Base-by-base conservation (phyloP, 2,113 vertebrate species). In the human region DNA sequence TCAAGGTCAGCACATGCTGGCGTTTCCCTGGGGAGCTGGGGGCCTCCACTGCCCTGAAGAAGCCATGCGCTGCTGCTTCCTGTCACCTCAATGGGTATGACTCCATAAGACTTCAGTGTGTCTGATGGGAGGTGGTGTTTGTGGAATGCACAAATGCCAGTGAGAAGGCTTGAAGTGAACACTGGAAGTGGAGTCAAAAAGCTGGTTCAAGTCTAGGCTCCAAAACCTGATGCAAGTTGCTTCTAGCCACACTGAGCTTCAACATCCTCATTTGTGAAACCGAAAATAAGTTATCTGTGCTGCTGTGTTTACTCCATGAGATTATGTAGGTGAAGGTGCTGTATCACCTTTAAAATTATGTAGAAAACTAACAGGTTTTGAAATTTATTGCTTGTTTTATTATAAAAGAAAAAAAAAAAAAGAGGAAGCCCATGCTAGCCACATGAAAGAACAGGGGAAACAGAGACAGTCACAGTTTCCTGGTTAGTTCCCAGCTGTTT, bases 1-100 rank as follows among this genome's bases (percentile, higher is more conserved):
- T 96, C 96, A 95, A 95, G 95, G 95, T 97, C 96, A 92, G 40
- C 17, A 68, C 8, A 35, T 27, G 18, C 14, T 81, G 48, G 20
- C 32, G 13, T 61, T 76, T 86, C 87, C 43, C 57, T 3, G 0
- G 45, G n/a, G 68, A 80, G 32, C 1, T 0, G 14, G 94, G 84
- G 72, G 45, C 25, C 43, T 45, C 61, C 75, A 18, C 22, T 55
- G 40, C 23, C 87, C 72, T 6, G 66, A 91, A 35, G 14, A 79
- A 73, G 73, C 32, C 78, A 11, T 2, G 12, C 4, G 50, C 55
- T 80, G 45, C 18, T 57, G 16, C 40, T 94, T 73, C 66, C 61
- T 93, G 57, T 50, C 23, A 27, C 17, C 12, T 82, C 48, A 35
- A 5, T 83, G 32, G 5, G 8, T 48, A 11, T 64, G 87, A 50